phyloP scores from a whole-genome alignment of 2,888 invertebrate genomes.

The Apoda limacodes region DNA sequence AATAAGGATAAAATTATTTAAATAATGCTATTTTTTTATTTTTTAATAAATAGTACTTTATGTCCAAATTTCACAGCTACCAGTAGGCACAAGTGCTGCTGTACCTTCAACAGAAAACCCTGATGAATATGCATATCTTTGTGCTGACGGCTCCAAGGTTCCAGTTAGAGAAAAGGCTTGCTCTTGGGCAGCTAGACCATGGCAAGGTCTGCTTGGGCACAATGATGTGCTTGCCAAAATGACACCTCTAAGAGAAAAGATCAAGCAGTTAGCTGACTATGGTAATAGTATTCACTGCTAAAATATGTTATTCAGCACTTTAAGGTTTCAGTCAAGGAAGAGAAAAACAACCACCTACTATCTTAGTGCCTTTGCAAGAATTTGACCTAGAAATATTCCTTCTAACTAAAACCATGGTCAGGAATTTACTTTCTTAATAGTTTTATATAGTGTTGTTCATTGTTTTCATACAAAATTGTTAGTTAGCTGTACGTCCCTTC shows the following conservation, averaged over 20 bases:
- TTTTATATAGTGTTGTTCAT: no score
- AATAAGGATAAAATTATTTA: no score
- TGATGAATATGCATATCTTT: conserved; percentile 79
- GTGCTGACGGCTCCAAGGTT: conserved; percentile 80
- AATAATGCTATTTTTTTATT: no score
- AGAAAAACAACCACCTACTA: no score
- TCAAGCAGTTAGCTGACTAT: conserved; percentile 62
- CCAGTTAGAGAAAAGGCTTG: conserved; percentile 75
- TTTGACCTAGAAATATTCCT: conserved; percentile 6
- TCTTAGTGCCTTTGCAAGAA: no score
- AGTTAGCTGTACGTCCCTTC: no score
- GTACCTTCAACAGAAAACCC: conserved; percentile 72
- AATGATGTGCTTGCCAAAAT: conserved; percentile 67
- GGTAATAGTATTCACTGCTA: conserved; percentile 40
- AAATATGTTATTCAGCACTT: no score
- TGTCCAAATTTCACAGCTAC: conserved; percentile 67
- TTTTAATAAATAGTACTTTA: no score
- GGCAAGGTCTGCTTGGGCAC: conserved; percentile 82
- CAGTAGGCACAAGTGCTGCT: conserved; percentile 70
- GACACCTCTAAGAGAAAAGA: conserved; percentile 63
- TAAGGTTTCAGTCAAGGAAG: no score
- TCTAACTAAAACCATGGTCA: conserved; percentile 6
- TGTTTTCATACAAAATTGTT: no score
- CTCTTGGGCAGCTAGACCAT: conserved; percentile 88
- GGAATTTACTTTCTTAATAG: no score